Conservation (phyloP, 2,797 vertebrate genomes). For the Hippoglossus hippoglossus region DNA sequence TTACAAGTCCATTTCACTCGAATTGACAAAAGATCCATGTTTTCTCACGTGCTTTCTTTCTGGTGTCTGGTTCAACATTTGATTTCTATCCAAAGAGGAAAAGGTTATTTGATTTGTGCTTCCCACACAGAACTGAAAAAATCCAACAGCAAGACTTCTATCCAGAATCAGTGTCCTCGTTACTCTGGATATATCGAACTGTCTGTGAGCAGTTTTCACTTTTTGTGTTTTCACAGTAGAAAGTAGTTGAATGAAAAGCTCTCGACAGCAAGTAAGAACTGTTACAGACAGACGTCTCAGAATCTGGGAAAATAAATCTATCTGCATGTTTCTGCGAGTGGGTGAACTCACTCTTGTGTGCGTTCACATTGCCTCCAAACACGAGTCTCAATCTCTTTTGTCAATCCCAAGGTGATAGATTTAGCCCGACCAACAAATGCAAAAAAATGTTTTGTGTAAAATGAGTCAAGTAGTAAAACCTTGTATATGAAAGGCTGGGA, state of each 20-base stretch:
- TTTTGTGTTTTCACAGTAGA: neutral
- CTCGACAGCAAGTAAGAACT: neutral
- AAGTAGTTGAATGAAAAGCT: constrained; percentile 1
- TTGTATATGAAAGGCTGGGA: too few species aligned
- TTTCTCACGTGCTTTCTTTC: neutral
- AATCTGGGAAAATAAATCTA: constrained; percentile 3
- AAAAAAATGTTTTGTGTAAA: neutral
- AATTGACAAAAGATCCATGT: neutral
- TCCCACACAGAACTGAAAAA: neutral
- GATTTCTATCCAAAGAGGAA: neutral
- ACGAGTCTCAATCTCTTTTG: too few species aligned
- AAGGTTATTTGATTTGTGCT: neutral
- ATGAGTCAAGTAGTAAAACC: neutral
- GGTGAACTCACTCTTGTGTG: neutral
- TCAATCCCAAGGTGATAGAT: too few species aligned
- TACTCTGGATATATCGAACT: constrained; percentile 36
- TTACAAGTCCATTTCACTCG: neutral
- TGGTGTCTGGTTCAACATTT: neutral
- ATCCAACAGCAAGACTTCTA: constrained; percentile 19
- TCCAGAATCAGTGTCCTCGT: constrained; percentile 30
- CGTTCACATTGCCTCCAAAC: neutral
- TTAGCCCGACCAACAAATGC: neutral
- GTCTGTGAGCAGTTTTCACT: constrained; percentile 33
- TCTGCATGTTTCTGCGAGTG: neutral
- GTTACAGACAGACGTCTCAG: constrained; percentile 9